Conservation (phyloP, 2,888 invertebrate species). For the Teleiodes luculella region DNA sequence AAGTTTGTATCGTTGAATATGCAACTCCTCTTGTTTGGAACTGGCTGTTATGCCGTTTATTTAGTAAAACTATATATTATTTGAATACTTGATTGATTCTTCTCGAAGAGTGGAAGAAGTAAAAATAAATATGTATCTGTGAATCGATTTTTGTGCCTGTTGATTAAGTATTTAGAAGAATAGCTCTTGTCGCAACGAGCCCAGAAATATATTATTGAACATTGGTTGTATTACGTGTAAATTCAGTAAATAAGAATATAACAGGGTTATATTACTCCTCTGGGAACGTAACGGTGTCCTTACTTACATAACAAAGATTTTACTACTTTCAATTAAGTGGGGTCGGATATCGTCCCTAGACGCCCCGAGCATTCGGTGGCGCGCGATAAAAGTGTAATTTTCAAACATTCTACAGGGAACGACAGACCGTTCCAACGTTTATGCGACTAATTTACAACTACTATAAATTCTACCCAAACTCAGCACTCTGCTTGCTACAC, state of each 20-base stretch:
- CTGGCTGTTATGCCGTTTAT: too few species aligned
- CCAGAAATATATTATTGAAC: too few species aligned
- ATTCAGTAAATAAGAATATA: too few species aligned
- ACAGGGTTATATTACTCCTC: background rate
- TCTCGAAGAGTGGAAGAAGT: too few species aligned
- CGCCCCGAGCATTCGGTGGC: slow-evolving; percentile 12
- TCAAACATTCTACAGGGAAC: slow-evolving; percentile 15
- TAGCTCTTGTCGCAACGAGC: too few species aligned
- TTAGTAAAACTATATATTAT: too few species aligned
- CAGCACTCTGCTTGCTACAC: background rate
- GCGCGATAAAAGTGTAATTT: slow-evolving; percentile 20
- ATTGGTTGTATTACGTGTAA: background rate
- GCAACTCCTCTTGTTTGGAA: too few species aligned
- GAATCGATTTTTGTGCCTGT: too few species aligned
- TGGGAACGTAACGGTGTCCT: background rate
- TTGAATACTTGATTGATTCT: too few species aligned
- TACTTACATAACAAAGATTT: slow-evolving; percentile 3
- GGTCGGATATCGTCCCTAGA: slow-evolving; percentile 13
- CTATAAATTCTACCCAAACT: slow-evolving; percentile 4
- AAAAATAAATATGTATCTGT: too few species aligned
- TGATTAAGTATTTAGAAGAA: too few species aligned
- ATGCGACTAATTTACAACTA: background rate
- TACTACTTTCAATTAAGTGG: slow-evolving; percentile 18
- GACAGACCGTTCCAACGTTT: slow-evolving; percentile 9
- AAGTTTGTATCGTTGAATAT: too few species aligned